Percentiles rank a stretch among this genome's conserved stretches.
Conservation (phyloP, 2,888 invertebrate genomes). For the Zelleria hepariella region DNA sequence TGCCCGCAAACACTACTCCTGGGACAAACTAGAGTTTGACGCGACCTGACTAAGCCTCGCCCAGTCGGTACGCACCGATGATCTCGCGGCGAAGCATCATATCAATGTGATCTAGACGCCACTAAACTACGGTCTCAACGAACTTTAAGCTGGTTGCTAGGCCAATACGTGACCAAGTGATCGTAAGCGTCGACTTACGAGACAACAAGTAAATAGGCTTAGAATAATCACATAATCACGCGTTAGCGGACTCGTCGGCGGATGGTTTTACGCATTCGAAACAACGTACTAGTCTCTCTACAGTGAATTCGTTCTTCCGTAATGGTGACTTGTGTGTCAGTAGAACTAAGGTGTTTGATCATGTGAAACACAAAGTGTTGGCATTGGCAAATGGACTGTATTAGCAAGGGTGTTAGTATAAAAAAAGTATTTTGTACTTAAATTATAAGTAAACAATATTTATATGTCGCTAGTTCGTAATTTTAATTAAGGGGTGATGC, state of each 20-base stretch:
- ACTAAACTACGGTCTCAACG: background rate
- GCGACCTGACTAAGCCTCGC: constrained; percentile 61
- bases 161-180: background rate
- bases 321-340: constrained; percentile 35
- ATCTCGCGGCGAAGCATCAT: constrained; percentile 22
- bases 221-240: background rate
- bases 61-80: constrained; percentile 14
- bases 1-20: constrained; percentile 76
- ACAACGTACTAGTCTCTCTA: constrained; percentile 23
- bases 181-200: background rate
- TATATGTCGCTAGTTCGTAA: constrained; percentile 62
- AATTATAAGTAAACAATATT: constrained; percentile 44
- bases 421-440: constrained; percentile 48
- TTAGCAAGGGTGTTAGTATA: constrained; percentile 30
- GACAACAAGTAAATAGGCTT: background rate
- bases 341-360: constrained; percentile 26
- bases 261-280: background rate
- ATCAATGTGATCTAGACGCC: background rate
- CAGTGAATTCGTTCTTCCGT: constrained; percentile 50
- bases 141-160: background rate
- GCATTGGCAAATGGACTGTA: constrained; percentile 29
- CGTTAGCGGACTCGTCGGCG: background rate
- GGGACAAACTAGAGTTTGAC: constrained; percentile 85
- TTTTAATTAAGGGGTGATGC: constrained; percentile 24
- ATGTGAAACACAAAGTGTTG: constrained; percentile 57